Conservation (phyloP, 2,888 invertebrate genomes). For the Globia sparganii region DNA sequence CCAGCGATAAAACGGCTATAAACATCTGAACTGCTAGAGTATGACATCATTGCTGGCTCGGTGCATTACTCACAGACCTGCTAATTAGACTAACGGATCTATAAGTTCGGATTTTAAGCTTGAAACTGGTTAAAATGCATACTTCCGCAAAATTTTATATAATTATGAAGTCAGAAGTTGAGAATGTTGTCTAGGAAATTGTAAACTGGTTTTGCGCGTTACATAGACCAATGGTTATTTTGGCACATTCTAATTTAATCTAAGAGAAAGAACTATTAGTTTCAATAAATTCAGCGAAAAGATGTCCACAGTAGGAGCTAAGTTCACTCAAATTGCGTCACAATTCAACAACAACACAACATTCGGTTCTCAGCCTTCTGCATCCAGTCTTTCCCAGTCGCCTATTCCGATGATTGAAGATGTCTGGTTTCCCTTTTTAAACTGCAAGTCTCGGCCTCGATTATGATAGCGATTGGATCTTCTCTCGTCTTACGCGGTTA, state of each 20-base stretch:
- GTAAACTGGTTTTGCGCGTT: neutral
- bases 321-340: neutral
- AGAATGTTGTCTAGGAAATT: slow-evolving; percentile 9
- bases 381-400: neutral
- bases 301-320: neutral
- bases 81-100: slow-evolving; percentile 25
- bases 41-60: slow-evolving; percentile 44
- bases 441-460: neutral
- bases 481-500: neutral
- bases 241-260: neutral
- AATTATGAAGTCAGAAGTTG: slow-evolving; percentile 6
- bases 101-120: neutral
- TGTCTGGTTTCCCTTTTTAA: neutral
- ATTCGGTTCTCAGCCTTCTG: neutral
- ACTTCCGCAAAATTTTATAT: slow-evolving; percentile 15
- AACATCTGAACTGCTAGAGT: slow-evolving; percentile 33
- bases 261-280: neutral
- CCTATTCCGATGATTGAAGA: neutral
- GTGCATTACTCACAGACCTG: slow-evolving; percentile 32
- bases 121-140: slow-evolving; percentile 18
- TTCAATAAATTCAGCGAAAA: neutral
- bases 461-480: neutral
- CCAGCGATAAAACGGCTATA: slow-evolving; percentile 44
- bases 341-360: neutral
- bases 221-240: neutral